phyloP scores from a whole-genome alignment of 2,113 vertebrate genomes.

The Indicator maculatus region DNA sequence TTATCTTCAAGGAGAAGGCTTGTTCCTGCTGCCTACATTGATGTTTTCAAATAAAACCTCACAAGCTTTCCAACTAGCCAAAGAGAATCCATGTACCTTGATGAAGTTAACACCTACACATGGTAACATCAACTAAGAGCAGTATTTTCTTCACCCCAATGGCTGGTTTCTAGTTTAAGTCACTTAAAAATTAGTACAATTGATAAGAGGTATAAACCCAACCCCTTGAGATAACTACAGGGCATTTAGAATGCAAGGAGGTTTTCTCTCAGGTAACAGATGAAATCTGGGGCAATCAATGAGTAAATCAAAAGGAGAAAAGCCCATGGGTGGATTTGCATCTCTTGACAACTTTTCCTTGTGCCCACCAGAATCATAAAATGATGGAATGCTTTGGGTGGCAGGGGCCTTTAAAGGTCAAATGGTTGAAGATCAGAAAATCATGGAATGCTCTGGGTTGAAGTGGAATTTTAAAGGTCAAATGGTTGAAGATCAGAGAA shows the following conservation, averaged over 20 bases:
- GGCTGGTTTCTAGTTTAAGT: neutral
- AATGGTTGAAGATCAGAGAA: too few species aligned
- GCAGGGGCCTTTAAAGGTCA: too few species aligned
- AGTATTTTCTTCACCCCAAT: neutral
- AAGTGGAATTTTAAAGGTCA: too few species aligned
- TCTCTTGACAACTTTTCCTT: neutral
- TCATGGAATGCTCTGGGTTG: too few species aligned
- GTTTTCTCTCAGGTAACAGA: neutral
- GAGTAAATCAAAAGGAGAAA: neutral
- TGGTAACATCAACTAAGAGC: neutral
- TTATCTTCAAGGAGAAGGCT: neutral
- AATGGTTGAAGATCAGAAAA: too few species aligned
- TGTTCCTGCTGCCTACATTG: neutral
- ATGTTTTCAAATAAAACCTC: neutral
- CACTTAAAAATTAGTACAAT: neutral
- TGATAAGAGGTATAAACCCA: neutral
- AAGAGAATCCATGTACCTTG: neutral
- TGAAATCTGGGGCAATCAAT: neutral
- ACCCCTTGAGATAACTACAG: neutral
- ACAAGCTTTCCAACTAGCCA: neutral
- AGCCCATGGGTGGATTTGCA: neutral
- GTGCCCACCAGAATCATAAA: neutral
- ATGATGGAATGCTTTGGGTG: too few species aligned
- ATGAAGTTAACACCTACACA: neutral
- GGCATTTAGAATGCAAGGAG: conserved; percentile 20